Conservation (phyloP, 2,888 invertebrate species). For the Rotaria socialis region DNA sequence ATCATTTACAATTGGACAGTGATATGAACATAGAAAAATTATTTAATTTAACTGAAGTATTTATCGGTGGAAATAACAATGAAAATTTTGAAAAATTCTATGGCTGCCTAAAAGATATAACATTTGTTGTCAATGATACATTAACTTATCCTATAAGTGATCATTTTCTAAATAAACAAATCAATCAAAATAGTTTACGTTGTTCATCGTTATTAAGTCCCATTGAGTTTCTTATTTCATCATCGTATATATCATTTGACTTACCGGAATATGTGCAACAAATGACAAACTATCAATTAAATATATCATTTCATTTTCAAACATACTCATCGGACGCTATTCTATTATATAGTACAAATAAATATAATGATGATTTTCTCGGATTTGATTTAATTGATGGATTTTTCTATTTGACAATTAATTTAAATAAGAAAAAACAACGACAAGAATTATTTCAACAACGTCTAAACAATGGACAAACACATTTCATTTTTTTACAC, state of each 20-base stretch:
- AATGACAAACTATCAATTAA: not conserved
- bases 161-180: not conserved
- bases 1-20: not conserved
- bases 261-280: not conserved
- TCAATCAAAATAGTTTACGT: not conserved
- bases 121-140: not conserved
- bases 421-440: not conserved
- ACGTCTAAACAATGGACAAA: constrained; percentile 15
- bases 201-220: constrained; percentile 17
- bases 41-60: not conserved
- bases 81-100: not conserved
- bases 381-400: constrained; percentile 30
- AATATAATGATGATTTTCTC: not conserved
- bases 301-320: constrained; percentile 8
- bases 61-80: not conserved
- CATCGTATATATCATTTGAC: not conserved
- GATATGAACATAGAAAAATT: not conserved
- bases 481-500: not conserved
- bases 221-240: not conserved
- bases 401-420: constrained; percentile 29
- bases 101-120: constrained; percentile 9
- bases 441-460: constrained; percentile 14
- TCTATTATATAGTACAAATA: not conserved
- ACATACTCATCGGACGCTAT: not conserved
- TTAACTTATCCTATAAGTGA: not conserved